Conservation (phyloP, 2,888 invertebrate species). For the Neoascia interrupta region DNA sequence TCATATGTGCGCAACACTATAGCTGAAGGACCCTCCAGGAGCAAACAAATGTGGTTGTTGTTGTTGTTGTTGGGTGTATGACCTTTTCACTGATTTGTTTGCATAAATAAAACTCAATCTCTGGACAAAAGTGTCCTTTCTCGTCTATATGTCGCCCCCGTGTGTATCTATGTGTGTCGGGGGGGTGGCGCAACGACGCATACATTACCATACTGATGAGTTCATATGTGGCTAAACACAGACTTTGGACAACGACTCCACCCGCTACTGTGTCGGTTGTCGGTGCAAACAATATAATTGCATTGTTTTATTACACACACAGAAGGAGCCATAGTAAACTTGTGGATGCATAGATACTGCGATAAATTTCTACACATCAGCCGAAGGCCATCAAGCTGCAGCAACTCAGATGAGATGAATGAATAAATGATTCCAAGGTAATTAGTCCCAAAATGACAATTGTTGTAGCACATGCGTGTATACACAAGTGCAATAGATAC, state of each 20-base stretch:
- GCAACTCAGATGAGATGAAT: constrained; percentile 8
- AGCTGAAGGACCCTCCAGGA: no score
- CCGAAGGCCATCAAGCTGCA: background rate
- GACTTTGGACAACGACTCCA: background rate
- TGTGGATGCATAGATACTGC: no score
- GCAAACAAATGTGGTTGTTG: constrained; percentile 5
- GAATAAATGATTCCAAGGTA: constrained; percentile 54
- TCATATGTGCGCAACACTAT: no score
- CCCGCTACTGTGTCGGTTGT: background rate
- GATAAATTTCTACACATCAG: constrained; percentile 1
- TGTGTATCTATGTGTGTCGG: no score
- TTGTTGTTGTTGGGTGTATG: no score
- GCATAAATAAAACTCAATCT: constrained; percentile 53
- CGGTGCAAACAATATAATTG: constrained; percentile 23
- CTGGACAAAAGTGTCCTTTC: constrained; percentile 38
- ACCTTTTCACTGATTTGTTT: constrained; percentile 50
- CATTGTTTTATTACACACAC: constrained; percentile 13
- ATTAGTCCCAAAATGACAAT: constrained; percentile 60
- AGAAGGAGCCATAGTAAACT: background rate
- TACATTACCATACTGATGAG: constrained; percentile 43
- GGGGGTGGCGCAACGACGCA: no score
- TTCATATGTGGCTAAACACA: constrained; percentile 23
- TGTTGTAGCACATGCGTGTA: no score
- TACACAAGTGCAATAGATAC: no score
- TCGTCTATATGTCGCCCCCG: no score